Base-by-base conservation (phyloP, 2,113 vertebrate genomes). In the Riparia riparia region DNA sequence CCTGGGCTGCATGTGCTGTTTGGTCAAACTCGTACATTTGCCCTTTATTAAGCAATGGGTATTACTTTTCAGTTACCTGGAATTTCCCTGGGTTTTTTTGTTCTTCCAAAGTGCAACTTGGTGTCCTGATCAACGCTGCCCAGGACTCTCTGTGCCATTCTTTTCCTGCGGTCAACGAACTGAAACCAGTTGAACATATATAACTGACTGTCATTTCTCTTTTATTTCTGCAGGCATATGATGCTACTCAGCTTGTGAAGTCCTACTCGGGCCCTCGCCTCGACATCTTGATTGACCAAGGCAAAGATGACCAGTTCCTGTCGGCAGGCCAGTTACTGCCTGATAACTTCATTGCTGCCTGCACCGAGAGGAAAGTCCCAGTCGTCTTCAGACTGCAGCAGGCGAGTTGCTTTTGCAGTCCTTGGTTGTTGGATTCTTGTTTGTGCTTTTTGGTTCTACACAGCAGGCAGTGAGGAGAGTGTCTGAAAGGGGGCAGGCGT, bases 231-330 rank as follows among this genome's bases (percentile, higher is more conserved):
- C 89, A 99, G 99, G 97, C 97, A 0, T 99, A 99, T 0, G 99
- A 99, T 64, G 99, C 99, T 16, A 99, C 99, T 0, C 95, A 97
- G n/a, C 94, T 99, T 85, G 99, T 98, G 25, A 98, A 97, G 18
- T 96, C 98, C 12, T 99, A 98, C 79, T 97, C 98, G 1, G 99
- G 98, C 5, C 96, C 99, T 51, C 98, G 96, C 89, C 98, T 99
- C 1, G 99, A 99, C 98, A 98, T 99, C 93, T 94, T 99, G 64
- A 99, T 99, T 56, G 99, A 99, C 95, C 99, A 99, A 97, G 99
- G 99, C 57, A 98, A 99, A 13, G 99, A 99, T 12, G 99, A 99
- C 92, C 98, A 99, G 97, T 99, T 99, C 96, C 98, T 99, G 32
- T 98, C 98, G 0, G 98, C 99, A 7, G 98, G 99, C 16, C 99